Base-by-base conservation (phyloP, 1,140 invertebrate genomes). In the Agraylea sexmaculata region DNA sequence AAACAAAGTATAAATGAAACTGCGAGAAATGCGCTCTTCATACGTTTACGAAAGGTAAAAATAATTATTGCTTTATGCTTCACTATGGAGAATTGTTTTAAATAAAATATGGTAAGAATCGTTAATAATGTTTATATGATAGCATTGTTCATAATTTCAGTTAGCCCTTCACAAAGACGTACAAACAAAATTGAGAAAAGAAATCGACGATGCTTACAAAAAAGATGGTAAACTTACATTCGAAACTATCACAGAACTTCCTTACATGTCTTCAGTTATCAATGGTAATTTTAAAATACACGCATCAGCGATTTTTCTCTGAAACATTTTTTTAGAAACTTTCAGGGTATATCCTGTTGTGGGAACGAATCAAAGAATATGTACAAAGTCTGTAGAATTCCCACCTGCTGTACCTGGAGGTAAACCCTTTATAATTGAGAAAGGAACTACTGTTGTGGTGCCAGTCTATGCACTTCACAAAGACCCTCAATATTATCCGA, bases 351-450 rank as follows among this genome's bases (percentile, higher is more conserved):
- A 46, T 35, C 40, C 45, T 4, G 31, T 40, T 0, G 21, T 32
- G 4, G 21, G 42, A 18, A 18, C 35, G 6, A 32, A 40, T 4
- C 37, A 37, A 19, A 21, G 40, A 5, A 19, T 46, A 4, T 46
- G 45, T 17, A 42, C 35, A 6, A 38, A 42, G 25, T 22, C 34
- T 2, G 32, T 29, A n/a, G 21, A 13, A 11, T 20, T 46, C 2
- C 40, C 47, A 3, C 43, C 47, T 12, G 25, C 43, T 3, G 27
- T 35, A 10, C 18, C 30, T 1, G 43, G 43, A 21, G 40, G 37
- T 11, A 22, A 28, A 15, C 41, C 44, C 2, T 34, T 33, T 28
- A 22, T n/a, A n/a, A 17, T 65, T n/a, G 53, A 58, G 28, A 54
- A 53, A 30, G 45, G 45, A 20, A 46, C 36, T 35, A 25, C 45